Base-by-base conservation (phyloP, 64 coral and sea anemone species). In the Acropora tenuis region DNA sequence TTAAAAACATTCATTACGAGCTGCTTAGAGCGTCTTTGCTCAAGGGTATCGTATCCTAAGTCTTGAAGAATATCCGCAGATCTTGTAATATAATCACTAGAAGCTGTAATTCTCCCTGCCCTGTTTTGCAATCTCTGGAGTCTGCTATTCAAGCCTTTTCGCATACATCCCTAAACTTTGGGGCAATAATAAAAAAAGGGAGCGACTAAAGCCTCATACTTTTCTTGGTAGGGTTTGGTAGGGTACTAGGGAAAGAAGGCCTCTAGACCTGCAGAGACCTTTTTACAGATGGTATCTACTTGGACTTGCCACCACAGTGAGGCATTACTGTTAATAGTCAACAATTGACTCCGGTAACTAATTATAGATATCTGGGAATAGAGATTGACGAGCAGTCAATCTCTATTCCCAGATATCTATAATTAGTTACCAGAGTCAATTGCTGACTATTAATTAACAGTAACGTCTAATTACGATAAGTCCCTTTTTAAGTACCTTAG, bases 111-210 rank as follows among this genome's bases (percentile, higher is more conserved):
- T 87, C 69, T 74, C 48, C 13, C 86, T 19, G 86, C 86, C 53
- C 86, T 71, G 52, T 88, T 88, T 88, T 88, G 86, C 72, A 88
- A 50, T 50, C 42, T 88, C 42, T 88, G 86, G 16, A 88, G 73
- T 88, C 53, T 88, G 45, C 77, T 48, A 88, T 47, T 18, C 5
- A 58, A 55, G 4, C 74, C 15, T 30, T 57, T 66, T 42, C 55
- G 49, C 48, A 88, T 53, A 57, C 72, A 45, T 53, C 74, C 86
- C 86, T 55, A 88, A 17, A 77, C 86, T 44, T 61, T 50, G 53
- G 55, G 43, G 72, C 86, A 88, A 52, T 88, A 77, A 57, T 88
- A 19, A 41, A 88, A 77, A 77, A 78, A 17, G 73, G 86, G 30
- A 30, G 30, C 30, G 30, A 30, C 30, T 30, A 30, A 30, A 53